A percentile compares a stretch with the other conserved stretches of the same genome.
These are phyloP conservation scores for Tetramorium bicarinatum DNA, from an alignment of 2,888 invertebrate genomes.

Conservation along the genomic window DNA sequence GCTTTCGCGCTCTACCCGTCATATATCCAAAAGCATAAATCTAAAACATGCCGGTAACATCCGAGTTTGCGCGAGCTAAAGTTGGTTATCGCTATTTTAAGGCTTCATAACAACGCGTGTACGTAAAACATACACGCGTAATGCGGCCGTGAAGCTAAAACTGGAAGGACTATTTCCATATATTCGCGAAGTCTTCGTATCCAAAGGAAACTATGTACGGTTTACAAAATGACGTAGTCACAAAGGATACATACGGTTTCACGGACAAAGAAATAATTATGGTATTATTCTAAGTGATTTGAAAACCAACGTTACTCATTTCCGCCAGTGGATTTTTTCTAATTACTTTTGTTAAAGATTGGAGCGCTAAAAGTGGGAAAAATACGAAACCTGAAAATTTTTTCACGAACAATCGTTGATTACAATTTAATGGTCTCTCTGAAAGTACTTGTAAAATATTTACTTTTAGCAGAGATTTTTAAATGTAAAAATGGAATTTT, in stretches of 20 bases:
- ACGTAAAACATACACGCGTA: not conserved
- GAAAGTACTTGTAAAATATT: slow-evolving; percentile 8
- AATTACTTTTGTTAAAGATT: not conserved
- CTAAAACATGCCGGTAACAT: slow-evolving; percentile 3
- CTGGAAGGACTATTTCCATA: slow-evolving; percentile 15
- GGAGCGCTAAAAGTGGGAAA: not conserved
- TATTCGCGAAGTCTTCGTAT: not conserved
- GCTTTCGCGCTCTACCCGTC: not conserved
- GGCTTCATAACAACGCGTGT: not conserved
- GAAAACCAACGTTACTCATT: not conserved
- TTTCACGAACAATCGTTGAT: not conserved
- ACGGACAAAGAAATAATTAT: slow-evolving; percentile 6
- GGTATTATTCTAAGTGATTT: not conserved
- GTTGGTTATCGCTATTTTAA: slow-evolving; percentile 25
- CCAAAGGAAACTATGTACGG: not conserved
- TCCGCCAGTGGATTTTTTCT: not conserved
- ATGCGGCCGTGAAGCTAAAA: slow-evolving; percentile 27
- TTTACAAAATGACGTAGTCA: not conserved
- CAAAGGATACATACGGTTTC: not conserved
- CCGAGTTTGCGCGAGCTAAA: not conserved
- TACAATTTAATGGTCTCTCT: not conserved
- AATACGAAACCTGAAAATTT: not conserved
- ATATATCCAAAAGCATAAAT: not conserved
- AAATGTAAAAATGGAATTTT: not conserved
- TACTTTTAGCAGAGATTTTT: not conserved